phyloP scores from a whole-genome alignment of 2,113 vertebrate species.

The Collichthys lucidus region DNA sequence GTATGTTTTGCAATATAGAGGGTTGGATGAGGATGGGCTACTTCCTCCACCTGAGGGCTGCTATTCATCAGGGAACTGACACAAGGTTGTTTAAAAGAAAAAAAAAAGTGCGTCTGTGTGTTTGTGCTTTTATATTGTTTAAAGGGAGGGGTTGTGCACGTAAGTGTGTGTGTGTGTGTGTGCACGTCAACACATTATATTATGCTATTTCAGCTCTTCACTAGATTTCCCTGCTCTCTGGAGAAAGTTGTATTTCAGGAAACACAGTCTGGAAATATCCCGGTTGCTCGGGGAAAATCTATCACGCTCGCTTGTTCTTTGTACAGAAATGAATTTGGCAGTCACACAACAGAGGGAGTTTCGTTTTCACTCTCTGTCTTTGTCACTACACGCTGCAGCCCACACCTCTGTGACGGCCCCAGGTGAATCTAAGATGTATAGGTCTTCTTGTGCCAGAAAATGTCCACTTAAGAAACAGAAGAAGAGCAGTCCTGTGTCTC shows the following conservation, averaged over 20 bases:
- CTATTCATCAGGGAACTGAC: conserved; percentile 70
- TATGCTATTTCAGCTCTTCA: conserved; percentile 33
- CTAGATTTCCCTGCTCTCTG: conserved; percentile 55
- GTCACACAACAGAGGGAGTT: conserved; percentile 48
- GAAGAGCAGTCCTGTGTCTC: not conserved
- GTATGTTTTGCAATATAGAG: conserved; percentile 54
- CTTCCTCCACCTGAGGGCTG: conserved; percentile 64
- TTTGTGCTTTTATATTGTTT: conserved; percentile 22
- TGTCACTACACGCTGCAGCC: conserved; percentile 42
- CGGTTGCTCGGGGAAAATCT: conserved; percentile 59
- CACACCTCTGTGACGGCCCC: conserved; percentile 42
- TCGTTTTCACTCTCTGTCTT: conserved; percentile 54
- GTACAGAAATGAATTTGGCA: conserved; percentile 56
- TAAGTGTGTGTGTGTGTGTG: conserved; percentile 26
- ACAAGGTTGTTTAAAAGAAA: conserved; percentile 22
- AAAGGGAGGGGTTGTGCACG: conserved; percentile 22
- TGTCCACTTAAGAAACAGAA: conserved; percentile 6
- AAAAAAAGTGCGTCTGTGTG: conserved; percentile 21
- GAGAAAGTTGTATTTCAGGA: conserved; percentile 67
- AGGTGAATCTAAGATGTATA: conserved; percentile 50
- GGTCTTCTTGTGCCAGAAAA: conserved; percentile 40
- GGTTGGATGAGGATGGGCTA: conserved; percentile 39
- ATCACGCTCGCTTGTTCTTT: conserved; percentile 56
- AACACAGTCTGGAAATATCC: conserved; percentile 65
- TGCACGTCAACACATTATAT: conserved; percentile 35